phyloP scores from a whole-genome alignment of 2,113 vertebrate species.

The Pristiophorus japonicus region DNA sequence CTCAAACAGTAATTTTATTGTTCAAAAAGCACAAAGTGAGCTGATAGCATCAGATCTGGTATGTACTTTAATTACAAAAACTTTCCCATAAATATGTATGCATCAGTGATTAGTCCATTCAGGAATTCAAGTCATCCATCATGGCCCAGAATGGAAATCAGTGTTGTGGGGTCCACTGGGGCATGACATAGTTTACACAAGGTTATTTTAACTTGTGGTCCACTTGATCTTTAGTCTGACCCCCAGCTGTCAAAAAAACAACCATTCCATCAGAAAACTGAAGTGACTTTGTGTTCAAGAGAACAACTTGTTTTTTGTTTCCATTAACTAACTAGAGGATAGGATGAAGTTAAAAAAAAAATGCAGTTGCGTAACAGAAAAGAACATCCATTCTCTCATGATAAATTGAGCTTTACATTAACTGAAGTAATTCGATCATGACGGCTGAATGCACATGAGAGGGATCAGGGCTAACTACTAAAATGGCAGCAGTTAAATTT shows the following conservation, averaged over 20 bases:
- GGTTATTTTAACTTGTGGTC: slow-evolving; percentile 59
- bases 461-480: no score
- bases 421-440: not conserved
- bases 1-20: slow-evolving; percentile 66
- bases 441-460: not conserved
- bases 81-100: slow-evolving; percentile 73
- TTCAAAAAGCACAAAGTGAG: slow-evolving; percentile 59
- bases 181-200: slow-evolving; percentile 66
- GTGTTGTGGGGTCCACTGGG: slow-evolving; percentile 64
- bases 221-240: slow-evolving; percentile 66
- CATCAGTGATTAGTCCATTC: slow-evolving; percentile 63
- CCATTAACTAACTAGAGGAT: not conserved
- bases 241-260: slow-evolving; percentile 47
- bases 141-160: slow-evolving; percentile 63
- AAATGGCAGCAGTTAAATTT: slow-evolving; percentile 5
- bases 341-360: not conserved
- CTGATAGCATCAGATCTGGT: slow-evolving; percentile 73
- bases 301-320: slow-evolving; percentile 15
- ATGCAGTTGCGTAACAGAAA: not conserved
- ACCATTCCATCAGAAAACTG: slow-evolving; percentile 11
- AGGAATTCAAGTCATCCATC: slow-evolving; percentile 67
- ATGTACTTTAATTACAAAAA: slow-evolving; percentile 66
- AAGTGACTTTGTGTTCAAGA: not conserved
- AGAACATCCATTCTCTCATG: not conserved
- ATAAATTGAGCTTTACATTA: not conserved